Percentiles rank a stretch among this genome's conserved stretches.
These are phyloP conservation scores for Cyphomyrus plagiostoma DNA, from an alignment of 2,113 vertebrate species.

Conservation along the genomic window DNA sequence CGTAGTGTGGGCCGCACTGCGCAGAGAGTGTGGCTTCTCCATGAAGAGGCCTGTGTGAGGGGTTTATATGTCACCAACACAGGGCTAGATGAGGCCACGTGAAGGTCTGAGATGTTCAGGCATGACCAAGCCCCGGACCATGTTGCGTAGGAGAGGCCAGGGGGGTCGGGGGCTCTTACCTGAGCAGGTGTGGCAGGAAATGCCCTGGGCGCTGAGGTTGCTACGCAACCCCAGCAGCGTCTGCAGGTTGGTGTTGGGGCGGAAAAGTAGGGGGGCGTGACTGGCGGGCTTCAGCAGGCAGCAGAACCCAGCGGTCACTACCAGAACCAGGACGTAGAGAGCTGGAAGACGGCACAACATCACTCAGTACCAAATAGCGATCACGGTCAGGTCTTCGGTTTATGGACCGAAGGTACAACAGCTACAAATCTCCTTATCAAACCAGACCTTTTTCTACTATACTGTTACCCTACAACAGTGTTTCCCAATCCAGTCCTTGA, in stretches of 20 bases:
- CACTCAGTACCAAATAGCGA: background rate
- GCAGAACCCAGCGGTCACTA: slow-evolving; percentile 80
- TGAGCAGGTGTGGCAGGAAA: slow-evolving; percentile 92
- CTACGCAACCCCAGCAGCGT: slow-evolving; percentile 86
- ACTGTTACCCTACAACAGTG: background rate
- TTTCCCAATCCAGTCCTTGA: background rate
- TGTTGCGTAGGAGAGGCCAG: background rate
- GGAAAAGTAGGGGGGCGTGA: slow-evolving; percentile 83
- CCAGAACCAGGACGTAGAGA: slow-evolving; percentile 72
- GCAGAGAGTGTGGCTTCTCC: slow-evolving; percentile 85
- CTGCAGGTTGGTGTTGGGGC: slow-evolving; percentile 90
- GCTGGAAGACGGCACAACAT: slow-evolving; percentile 56
- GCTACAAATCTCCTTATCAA: background rate
- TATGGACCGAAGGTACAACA: background rate
- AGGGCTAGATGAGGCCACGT: background rate
- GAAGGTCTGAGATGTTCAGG: background rate
- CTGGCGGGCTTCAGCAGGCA: slow-evolving; percentile 84
- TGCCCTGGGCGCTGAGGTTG: slow-evolving; percentile 92
- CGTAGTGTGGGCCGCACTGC: slow-evolving; percentile 58
- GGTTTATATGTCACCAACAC: background rate
- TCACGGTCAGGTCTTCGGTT: background rate
- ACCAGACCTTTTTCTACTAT: background rate
- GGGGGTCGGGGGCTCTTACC: slow-evolving; percentile 58
- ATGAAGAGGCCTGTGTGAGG: slow-evolving; percentile 82
- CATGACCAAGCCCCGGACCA: background rate